Conservation (phyloP, 2,888 invertebrate genomes). For the Epistrophe eligans region DNA sequence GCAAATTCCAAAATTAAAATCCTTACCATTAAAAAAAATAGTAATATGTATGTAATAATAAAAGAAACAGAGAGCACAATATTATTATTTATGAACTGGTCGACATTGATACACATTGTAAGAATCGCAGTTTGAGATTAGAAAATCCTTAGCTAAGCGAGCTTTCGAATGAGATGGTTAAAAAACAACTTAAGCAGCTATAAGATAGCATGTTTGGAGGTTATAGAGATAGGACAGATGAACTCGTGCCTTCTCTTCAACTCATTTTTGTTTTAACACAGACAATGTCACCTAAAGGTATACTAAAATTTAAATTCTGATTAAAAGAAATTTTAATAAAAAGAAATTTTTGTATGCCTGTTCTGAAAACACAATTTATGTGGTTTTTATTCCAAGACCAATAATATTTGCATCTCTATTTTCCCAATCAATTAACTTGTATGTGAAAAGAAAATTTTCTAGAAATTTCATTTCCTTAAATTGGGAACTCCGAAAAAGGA, state of each 20-base stretch:
- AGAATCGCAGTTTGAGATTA: not conserved
- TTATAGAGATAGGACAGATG: not conserved
- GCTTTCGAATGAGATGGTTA: too few relatives aligned
- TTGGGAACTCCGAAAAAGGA: constrained; percentile 22
- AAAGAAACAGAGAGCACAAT: not conserved
- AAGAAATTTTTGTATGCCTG: too few relatives aligned
- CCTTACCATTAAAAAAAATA: not conserved
- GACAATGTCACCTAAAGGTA: too few relatives aligned
- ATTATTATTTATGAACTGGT: not conserved
- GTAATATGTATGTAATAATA: not conserved
- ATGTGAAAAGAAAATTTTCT: not conserved
- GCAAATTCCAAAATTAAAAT: constrained; percentile 8
- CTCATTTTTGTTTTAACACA: too few relatives aligned
- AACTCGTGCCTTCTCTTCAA: not conserved
- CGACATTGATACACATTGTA: not conserved
- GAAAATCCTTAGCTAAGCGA: not conserved
- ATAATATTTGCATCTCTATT: not conserved
- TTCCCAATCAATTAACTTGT: not conserved
- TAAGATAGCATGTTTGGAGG: not conserved
- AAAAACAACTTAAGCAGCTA: too few relatives aligned
- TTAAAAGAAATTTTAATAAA: too few relatives aligned
- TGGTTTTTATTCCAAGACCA: not conserved
- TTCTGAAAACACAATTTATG: too few relatives aligned
- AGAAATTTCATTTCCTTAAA: not conserved
- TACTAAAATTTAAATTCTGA: too few relatives aligned